Conservation (phyloP, 2,113 vertebrate species). For the Nycticorax nycticorax region DNA sequence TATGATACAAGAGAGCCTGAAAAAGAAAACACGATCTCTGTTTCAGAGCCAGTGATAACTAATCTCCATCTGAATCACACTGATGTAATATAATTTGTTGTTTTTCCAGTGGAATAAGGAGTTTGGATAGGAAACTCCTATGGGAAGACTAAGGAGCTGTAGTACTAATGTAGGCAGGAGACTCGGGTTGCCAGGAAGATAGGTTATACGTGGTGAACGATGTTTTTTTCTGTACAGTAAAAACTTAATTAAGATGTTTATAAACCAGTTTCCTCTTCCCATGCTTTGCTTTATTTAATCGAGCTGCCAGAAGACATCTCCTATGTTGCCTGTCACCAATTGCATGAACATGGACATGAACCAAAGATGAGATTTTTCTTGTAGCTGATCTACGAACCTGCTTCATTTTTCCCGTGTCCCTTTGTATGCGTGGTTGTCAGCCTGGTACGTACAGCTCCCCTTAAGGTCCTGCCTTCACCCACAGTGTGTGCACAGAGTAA, state of each 20-base stretch:
- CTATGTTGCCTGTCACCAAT: not conserved
- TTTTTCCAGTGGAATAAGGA: not conserved
- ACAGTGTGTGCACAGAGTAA: not conserved
- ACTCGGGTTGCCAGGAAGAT: not conserved
- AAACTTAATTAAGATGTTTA: not conserved
- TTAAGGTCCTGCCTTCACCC: not conserved
- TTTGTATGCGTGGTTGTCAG: not conserved
- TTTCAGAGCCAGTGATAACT: not conserved
- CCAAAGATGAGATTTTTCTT: not conserved
- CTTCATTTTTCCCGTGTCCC: not conserved
- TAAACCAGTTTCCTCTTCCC: not conserved
- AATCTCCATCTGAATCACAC: not conserved
- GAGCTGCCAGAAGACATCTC: not conserved
- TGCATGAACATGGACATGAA: not conserved
- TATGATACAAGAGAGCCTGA: not conserved
- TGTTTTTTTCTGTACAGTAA: not conserved
- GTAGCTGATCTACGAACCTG: not conserved
- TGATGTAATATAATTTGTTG: not conserved
- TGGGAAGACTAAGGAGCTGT: not conserved
- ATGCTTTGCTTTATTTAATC: not conserved
- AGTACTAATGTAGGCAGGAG: not conserved
- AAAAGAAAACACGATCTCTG: not conserved
- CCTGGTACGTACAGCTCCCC: not conserved
- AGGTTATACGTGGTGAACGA: rapidly evolving
- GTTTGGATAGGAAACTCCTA: not conserved